Evolutionary conservation across 2,888 invertebrate species (phyloP), one percentile per base, ranked within the genome.

Genomic region (Lymantria monacha): DNA sequence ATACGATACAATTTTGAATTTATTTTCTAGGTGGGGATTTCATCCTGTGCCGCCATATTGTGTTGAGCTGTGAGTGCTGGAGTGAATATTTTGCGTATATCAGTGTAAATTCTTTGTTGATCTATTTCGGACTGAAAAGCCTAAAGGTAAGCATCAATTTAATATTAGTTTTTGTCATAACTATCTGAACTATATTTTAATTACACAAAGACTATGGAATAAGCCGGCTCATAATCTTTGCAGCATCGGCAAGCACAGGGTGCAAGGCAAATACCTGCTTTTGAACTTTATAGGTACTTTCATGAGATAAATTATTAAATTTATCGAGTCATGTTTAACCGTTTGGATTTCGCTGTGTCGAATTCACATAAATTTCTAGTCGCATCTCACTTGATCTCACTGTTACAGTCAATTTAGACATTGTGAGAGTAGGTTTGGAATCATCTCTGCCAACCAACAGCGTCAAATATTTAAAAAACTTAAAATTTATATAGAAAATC

Each of bases 41-140:
- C 68, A 72, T 80, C 79, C 83, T 81, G 86, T 45, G 53, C 87
- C 90, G 90, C 90, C 90, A 90, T 91, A 91, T 90, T 91, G 90
- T 89, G 86, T 84, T 81, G 79, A 76, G 86, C 89, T 87, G 87
- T 88, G 86, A 81, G 88, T 90, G 87, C 85, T 87, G 72, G 69
- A 85, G 89, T 89, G 89, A 87, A 79, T 75, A 57, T 76, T 79
- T 81, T 73, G 71, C 71, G 49, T 72, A 67, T 79, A 81, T 73
- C 75, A 74, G 90, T 91, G 90, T 83, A 79, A 84, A 81, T 84
- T 86, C 82, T 79, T 83, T 81, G 82, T 82, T 57, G 59, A 53
- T 51, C 65, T 50, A 76, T 71, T 85, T 83, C 75, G 89, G 88
- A 89, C 89, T 86, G 75, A 81, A 83, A 81, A 79, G 75, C 69